phyloP scores from a whole-genome alignment of 1,140 invertebrate species.

The Pseudomyrmex pallidus region DNA sequence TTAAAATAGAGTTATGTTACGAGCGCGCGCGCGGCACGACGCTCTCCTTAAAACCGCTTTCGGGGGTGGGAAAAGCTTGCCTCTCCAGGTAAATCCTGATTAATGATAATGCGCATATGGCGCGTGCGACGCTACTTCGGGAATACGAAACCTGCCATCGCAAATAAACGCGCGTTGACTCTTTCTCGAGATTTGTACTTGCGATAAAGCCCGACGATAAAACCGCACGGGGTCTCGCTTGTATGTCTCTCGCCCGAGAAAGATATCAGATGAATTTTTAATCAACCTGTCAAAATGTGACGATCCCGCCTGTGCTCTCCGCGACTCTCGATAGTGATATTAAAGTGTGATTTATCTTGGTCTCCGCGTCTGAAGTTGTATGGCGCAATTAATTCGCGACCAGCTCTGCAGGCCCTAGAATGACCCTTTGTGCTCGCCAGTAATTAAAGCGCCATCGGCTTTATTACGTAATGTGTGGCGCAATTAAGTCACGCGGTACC shows the following conservation, averaged over 20 bases:
- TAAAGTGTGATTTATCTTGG: conserved; percentile 38
- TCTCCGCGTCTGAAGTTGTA: neutral
- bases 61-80: neutral
- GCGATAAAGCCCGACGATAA: neutral
- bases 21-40: neutral
- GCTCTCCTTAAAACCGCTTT: conserved; percentile 47
- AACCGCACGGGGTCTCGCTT: too few species aligned
- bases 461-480: conserved; percentile 58
- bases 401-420: conserved; percentile 4
- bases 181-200: neutral
- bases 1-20: conserved; percentile 55
- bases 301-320: neutral
- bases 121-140: conserved; percentile 1
- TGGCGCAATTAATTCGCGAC: conserved; percentile 30
- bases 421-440: conserved; percentile 46
- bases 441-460: conserved; percentile 56
- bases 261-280: neutral
- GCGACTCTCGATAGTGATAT: conserved; percentile 20
- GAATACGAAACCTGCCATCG: neutral
- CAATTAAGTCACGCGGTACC: conserved; percentile 48
- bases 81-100: conserved; percentile 30
- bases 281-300: neutral
- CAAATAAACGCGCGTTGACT: neutral
- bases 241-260: too few species aligned
- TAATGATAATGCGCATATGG: conserved; percentile 8